Evolutionary conservation across 64 coral and sea anemone genomes (phyloP).

Genomic region (Astreopora myriophthalma): DNA sequence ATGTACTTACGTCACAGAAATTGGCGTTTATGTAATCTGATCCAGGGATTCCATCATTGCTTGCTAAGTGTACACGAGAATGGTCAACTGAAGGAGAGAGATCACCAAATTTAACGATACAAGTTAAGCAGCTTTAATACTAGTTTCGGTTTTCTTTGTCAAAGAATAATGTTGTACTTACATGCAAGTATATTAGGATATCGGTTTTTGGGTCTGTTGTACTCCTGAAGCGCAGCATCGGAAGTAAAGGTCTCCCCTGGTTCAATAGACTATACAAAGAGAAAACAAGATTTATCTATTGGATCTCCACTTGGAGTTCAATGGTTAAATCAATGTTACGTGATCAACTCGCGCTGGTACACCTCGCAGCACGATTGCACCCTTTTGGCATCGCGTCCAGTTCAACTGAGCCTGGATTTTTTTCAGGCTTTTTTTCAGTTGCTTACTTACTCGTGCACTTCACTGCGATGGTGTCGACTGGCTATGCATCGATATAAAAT

Average conservation of each 20-base stretch:
- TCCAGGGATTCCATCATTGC: slow-evolving; percentile 56
- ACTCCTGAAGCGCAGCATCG: slow-evolving; percentile 51
- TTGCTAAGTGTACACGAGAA: slow-evolving; percentile 70
- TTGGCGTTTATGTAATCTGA: slow-evolving; percentile 99
- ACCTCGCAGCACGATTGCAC: too few species aligned
- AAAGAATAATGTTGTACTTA: too few species aligned
- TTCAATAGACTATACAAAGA: slow-evolving; percentile 79
- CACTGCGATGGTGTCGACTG: too few species aligned
- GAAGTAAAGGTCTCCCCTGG: slow-evolving; percentile 81
- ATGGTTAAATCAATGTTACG: too few species aligned
- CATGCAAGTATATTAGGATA: slow-evolving; percentile 91
- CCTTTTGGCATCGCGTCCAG: too few species aligned
- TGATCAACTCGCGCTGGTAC: too few species aligned
- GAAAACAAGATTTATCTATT: not conserved
- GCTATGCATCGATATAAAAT: too few species aligned
- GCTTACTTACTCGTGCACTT: too few species aligned
- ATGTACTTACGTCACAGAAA: slow-evolving; percentile 88
- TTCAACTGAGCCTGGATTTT: too few species aligned
- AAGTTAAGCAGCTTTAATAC: too few species aligned
- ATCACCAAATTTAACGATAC: not conserved
- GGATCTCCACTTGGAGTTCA: not conserved
- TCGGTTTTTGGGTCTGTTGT: slow-evolving; percentile 81
- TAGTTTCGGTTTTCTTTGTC: not conserved
- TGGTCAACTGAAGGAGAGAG: slow-evolving; percentile 68
- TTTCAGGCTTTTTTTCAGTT: too few species aligned